Percentiles rank a stretch among this genome's conserved stretches.
phyloP scores from a whole-genome alignment of 2,113 vertebrate species.

The Neolamprologus caudopunctatus region DNA sequence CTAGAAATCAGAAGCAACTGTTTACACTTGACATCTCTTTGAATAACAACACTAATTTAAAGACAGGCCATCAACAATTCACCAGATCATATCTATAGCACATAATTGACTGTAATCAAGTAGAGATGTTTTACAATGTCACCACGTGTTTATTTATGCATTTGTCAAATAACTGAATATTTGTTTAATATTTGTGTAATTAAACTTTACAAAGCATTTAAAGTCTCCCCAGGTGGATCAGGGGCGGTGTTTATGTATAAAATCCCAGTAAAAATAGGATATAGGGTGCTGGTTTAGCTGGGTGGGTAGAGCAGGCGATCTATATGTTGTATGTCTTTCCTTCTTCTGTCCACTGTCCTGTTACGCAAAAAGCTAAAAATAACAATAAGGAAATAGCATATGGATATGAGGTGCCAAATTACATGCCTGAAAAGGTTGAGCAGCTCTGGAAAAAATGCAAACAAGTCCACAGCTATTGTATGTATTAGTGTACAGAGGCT shows the following conservation, averaged over 20 bases:
- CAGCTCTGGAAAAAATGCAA: background rate
- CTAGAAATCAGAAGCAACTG: background rate
- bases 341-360: background rate
- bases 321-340: accelerated
- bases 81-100: background rate
- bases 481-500: background rate
- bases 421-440: background rate
- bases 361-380: background rate
- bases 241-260: background rate
- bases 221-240: background rate
- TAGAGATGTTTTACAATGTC: background rate
- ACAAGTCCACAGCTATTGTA: background rate
- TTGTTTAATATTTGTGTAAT: background rate
- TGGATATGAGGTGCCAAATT: background rate
- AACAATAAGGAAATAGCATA: background rate
- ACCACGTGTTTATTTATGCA: constrained; percentile 28
- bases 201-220: background rate
- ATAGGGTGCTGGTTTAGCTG: background rate
- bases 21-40: constrained; percentile 32
- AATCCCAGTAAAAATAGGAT: background rate
- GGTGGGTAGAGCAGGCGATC: background rate
- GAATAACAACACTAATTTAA: background rate
- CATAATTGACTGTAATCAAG: background rate
- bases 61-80: background rate
- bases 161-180: constrained; percentile 22